Conservation (phyloP, 37 sponge, comb jelly and placozoan genomes). For the Beroe forskalii region DNA sequence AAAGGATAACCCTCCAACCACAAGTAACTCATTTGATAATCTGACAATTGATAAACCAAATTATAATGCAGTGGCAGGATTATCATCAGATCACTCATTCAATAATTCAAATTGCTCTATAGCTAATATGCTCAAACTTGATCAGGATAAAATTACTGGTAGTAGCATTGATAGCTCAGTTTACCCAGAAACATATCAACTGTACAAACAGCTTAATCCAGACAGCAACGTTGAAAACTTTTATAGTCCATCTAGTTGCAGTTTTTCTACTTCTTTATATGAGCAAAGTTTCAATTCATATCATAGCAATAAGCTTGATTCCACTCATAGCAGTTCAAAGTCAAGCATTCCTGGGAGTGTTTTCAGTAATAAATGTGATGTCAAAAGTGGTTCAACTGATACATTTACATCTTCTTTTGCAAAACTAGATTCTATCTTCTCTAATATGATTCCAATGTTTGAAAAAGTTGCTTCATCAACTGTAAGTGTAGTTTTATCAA, state of each 20-base stretch:
- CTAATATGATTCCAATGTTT: background rate
- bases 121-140: background rate
- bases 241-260: background rate
- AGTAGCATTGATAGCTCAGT: conserved; percentile 57
- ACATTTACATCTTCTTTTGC: background rate
- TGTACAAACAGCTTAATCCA: conserved; percentile 34
- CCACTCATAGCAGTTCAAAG: background rate
- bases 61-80: background rate
- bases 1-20: background rate
- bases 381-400: too few species aligned
- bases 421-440: background rate
- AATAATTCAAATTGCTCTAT: background rate
- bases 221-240: background rate
- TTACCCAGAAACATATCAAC: conserved; percentile 51
- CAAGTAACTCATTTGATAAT: background rate
- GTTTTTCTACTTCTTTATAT: background rate
- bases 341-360: background rate
- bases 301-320: background rate
- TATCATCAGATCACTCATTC: background rate
- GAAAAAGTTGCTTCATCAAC: background rate
- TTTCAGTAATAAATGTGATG: background rate
- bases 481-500: background rate
- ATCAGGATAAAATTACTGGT: background rate
- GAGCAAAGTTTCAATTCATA: background rate
- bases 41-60: background rate